phyloP scores from a whole-genome alignment of 2,797 vertebrate genomes.

The Odontamblyopus lacepedii region DNA sequence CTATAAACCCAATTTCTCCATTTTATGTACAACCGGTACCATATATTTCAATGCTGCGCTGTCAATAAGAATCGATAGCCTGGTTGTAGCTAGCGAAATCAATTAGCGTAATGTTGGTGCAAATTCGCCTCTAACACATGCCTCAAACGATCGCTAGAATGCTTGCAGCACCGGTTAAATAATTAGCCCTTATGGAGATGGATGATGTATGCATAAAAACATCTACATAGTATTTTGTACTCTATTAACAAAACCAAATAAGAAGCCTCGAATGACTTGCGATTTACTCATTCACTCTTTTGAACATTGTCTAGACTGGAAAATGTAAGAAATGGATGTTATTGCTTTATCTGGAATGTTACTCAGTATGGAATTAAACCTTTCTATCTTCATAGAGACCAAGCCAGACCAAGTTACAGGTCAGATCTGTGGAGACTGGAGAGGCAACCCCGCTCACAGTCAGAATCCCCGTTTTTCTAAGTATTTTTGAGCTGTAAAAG shows the following conservation, averaged over 20 bases:
- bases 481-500: no score
- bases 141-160: conserved; percentile 23
- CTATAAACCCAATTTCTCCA: conserved; percentile 1
- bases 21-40: conserved; percentile 6
- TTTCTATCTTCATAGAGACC: no score
- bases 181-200: conserved; percentile 36
- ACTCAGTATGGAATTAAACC: no score
- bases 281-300: background rate
- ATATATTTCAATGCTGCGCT: conserved; percentile 30
- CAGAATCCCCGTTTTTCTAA: no score
- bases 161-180: conserved; percentile 14
- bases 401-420: no score
- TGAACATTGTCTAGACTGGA: no score
- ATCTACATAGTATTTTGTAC: background rate
- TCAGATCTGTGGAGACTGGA: no score
- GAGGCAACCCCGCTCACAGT: no score
- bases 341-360: no score
- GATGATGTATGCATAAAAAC: conserved; percentile 6
- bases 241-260: background rate
- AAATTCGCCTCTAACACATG: conserved; percentile 31
- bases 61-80: conserved; percentile 43
- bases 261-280: background rate
- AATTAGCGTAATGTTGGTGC: conserved; percentile 44
- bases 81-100: conserved; percentile 35
- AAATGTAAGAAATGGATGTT: no score